Evolutionary conservation across 2,797 vertebrate genomes (phyloP).

Genomic region (Geranospiza caerulescens): DNA sequence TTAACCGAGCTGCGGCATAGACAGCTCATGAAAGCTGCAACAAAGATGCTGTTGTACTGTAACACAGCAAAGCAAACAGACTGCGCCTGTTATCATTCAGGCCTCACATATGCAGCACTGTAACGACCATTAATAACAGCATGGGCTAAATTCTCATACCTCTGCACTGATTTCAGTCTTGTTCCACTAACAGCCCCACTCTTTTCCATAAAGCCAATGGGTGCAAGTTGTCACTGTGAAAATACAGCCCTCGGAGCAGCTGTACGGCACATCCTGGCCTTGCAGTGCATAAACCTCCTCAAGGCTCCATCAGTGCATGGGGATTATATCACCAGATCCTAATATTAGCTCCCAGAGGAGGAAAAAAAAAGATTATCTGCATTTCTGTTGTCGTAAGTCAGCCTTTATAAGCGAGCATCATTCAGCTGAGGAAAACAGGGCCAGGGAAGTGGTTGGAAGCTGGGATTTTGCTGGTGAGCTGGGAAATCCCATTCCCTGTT

Average conservation of each 20-base stretch:
- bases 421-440: not conserved
- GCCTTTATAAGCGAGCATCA: not conserved
- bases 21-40: conserved; percentile 30
- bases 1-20: not conserved
- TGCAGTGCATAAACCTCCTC: not conserved
- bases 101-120: not conserved
- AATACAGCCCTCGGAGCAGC: not conserved
- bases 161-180: not conserved
- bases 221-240: not conserved
- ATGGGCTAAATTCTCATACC: not conserved
- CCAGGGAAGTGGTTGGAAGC: rapidly evolving
- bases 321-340: not conserved
- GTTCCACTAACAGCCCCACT: not conserved
- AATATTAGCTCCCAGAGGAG: not conserved
- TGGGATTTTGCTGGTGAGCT: not conserved
- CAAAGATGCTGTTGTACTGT: conserved; percentile 1
- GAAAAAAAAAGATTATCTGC: not conserved
- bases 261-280: not conserved
- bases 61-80: conserved; percentile 15
- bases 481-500: not conserved
- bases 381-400: not conserved
- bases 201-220: not conserved
- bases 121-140: not conserved
- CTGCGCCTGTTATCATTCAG: not conserved
- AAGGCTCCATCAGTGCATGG: not conserved